Evolutionary conservation across 2,797 vertebrate genomes (phyloP).

Genomic region (Loris lydekkerianus): DNA sequence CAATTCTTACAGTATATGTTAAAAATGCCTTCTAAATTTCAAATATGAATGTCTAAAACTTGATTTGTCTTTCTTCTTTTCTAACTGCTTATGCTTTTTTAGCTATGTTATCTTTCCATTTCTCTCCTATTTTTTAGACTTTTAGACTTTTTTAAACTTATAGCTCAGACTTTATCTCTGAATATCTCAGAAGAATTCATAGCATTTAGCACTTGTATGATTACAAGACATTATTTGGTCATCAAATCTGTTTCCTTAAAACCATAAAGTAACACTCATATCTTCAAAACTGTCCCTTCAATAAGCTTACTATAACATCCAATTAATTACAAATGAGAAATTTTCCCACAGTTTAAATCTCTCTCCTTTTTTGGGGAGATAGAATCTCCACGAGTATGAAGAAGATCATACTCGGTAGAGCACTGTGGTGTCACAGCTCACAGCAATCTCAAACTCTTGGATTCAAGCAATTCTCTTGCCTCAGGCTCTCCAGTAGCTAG

Average conservation of each 20-base stretch:
- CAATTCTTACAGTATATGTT: conserved; percentile 33
- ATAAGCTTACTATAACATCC: not conserved
- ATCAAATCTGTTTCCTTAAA: conserved; percentile 55
- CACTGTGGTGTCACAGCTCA: no score
- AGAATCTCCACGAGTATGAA: no score
- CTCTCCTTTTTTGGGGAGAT: not conserved
- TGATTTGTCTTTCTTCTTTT: conserved; percentile 48
- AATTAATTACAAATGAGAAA: conserved; percentile 30
- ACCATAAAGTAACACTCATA: not conserved
- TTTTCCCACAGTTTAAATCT: conserved; percentile 51
- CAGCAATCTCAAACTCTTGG: no score
- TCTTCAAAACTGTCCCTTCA: conserved; percentile 26
- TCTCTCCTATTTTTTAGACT: conserved; percentile 29
- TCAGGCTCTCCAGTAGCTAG: no score
- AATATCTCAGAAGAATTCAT: conserved; percentile 43
- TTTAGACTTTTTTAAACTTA: conserved; percentile 16
- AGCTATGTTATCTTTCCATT: conserved; percentile 27
- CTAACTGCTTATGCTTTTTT: not conserved
- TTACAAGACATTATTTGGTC: conserved; percentile 61
- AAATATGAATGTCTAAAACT: conserved; percentile 60
- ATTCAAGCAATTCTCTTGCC: no score
- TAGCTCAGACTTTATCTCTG: conserved; percentile 54
- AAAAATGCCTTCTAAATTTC: conserved; percentile 59
- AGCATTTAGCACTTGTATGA: conserved; percentile 50
- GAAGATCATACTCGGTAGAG: no score